Base-by-base conservation (phyloP, 92 coral and sea anemone species). In the Heliopora coerulea region DNA sequence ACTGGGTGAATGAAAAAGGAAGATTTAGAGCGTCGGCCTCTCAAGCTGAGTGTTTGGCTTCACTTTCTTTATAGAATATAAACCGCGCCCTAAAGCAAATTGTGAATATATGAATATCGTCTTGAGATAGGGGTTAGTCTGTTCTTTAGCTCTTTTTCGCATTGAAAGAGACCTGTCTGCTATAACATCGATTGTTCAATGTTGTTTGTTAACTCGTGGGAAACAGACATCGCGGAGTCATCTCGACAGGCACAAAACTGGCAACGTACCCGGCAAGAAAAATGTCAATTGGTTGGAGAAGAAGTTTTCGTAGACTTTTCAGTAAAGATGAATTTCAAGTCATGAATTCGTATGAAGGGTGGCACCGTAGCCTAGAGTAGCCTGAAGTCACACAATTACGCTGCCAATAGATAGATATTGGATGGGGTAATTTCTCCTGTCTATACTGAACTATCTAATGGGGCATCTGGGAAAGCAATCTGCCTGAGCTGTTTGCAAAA, bases 21-120 rank as follows among this genome's bases (percentile, higher is more conserved):
- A 17, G 49, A 39, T 21, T 28, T 19, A 18, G 19, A 68, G 64
- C 64, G 61, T 33, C 50, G 58, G 77, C 2, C 33, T 70, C 63
- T 63, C 9, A 52, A 70, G 39, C 77, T 31, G 48, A 54, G 58
- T 70, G 77, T 70, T 70, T 70, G 44, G 56, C 49, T 30, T 70
- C 77, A 49, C 63, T 35, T 54, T 70, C 77, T 70, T 70, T 70
- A 56, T n/a, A n/a, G n/a, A n/a, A 70, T 52, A 23, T 30, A 52
- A 70, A 37, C 77, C 77, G 62, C 77, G 54, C 50, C 33, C 21
- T 29, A 27, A 48, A 67, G 74, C 74, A 6, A 46, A 46, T 46
- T 46, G 52, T 46, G 17, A 46, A 46, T 2, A 46, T 46, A 46
- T 46, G 15, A 46, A 46, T 46, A 46, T 46, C 17, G n/a, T 6